Evolutionary conservation across 2,113 vertebrate genomes (phyloP).

Genomic region (Dermatemys mawii): DNA sequence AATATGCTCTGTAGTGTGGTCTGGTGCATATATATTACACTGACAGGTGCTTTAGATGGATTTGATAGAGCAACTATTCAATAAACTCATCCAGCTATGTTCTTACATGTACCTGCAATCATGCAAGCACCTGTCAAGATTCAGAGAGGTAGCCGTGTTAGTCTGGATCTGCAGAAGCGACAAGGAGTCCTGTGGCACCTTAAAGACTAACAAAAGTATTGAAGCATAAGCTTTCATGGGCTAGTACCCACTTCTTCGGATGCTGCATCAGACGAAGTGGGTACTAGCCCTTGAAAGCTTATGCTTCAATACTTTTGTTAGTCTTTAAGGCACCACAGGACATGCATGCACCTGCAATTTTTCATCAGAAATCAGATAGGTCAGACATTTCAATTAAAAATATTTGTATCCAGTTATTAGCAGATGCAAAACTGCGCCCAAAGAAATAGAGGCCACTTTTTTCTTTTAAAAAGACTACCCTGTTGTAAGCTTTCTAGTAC

Average conservation of each 20-base stretch:
- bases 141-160: too few relatives aligned
- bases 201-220: too few relatives aligned
- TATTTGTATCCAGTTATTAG: not conserved
- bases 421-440: not conserved
- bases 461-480: not conserved
- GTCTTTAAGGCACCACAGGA: too few relatives aligned
- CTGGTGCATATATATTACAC: not conserved
- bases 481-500: not conserved
- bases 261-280: too few relatives aligned
- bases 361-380: not conserved
- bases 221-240: too few relatives aligned
- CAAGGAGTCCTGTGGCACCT: too few relatives aligned
- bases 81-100: not conserved
- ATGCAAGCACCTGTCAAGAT: too few relatives aligned
- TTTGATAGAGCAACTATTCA: not conserved
- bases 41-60: not conserved
- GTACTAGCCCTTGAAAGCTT: too few relatives aligned
- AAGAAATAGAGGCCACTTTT: not conserved
- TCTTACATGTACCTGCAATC: not conserved
- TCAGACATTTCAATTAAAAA: not conserved
- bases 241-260: too few relatives aligned
- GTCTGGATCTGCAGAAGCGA: too few relatives aligned
- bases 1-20: not conserved
- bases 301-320: too few relatives aligned
- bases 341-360: not conserved